Evolutionary conservation across 1,140 invertebrate species (phyloP), one percentile per base, ranked within the genome.

Genomic region (Lerema accius): DNA sequence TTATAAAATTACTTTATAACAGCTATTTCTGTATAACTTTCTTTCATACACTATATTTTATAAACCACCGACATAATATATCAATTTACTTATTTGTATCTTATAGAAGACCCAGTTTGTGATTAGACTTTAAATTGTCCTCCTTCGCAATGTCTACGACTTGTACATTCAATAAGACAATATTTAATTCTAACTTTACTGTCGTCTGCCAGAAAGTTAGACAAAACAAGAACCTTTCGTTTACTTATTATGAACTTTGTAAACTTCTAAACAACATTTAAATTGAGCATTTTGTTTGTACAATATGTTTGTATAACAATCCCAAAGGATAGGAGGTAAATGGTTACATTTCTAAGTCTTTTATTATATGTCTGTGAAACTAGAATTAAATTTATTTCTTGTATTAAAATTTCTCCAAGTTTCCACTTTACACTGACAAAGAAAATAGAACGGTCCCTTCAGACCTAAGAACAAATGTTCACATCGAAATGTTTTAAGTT

Each of bases 401-500:
- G 51, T 43, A 43, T 56, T 43, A 43, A 56, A 56, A 43, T 56
- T 43, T 43, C 5, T 6, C 1, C 17, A 43, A 17, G 15, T 10
- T 50, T 50, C 10, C 15, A 37, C 16, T 56, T 56, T 1, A 7
- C 28, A 32, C 3, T 23, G 19, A 32, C 40, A 45, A 32, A 58
- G 40, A 35, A 58, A 58, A 45, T 58, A 10, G 40, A 35, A 26
- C 26, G 0, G 26, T 77, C 69, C 69, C 69, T 59, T 58, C 63
- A 60, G 70, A 71, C 59, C 48, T 68, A 72, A 81, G 77, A 76
- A 71, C 67, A 71, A 78, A 78, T 71, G 71, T 76, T 74, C 67
- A 55, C 59, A 73, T 69, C 61, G 62, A 69, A 76, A 71, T 68
- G 71, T 73, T 80, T 78, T 80, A 78, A 78, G 71, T 69, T 72